These are phyloP conservation scores for Phalloptychus januarius DNA, from an alignment of 2,797 vertebrate species.

Conservation along the genomic window DNA sequence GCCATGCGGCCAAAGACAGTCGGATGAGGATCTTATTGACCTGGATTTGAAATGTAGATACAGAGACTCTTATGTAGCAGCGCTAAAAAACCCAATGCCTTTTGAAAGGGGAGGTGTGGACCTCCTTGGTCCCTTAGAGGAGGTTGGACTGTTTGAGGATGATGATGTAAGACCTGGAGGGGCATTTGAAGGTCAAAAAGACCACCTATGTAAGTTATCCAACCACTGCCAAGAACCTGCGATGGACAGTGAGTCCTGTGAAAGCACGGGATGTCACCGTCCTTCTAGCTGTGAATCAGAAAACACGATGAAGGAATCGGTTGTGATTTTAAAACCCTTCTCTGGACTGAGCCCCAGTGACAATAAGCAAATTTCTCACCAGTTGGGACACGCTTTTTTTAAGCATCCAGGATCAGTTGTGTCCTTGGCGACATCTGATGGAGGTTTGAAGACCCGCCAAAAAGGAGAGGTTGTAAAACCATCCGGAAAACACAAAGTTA, in stretches of 20 bases:
- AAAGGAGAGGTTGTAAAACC: constrained; percentile 58
- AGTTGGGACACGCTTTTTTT: constrained; percentile 41
- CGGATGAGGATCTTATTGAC: constrained; percentile 58
- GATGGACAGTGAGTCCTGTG: constrained; percentile 37
- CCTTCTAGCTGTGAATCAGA: constrained; percentile 36
- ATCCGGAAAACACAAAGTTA: constrained; percentile 74
- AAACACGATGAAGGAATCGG: constrained; percentile 56
- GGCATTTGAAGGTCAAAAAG: constrained; percentile 34
- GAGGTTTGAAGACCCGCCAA: constrained; percentile 28
- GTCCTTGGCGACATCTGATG: constrained; percentile 13
- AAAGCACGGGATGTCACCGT: constrained; percentile 37
- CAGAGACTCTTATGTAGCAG: constrained; percentile 84
- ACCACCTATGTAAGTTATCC: constrained; percentile 38
- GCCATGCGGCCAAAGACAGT: constrained; percentile 70
- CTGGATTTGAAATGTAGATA: constrained; percentile 78
- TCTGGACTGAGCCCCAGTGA: constrained; percentile 63
- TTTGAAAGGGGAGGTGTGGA: constrained; percentile 76
- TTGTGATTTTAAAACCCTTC: constrained; percentile 49
- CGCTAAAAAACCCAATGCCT: constrained; percentile 81
- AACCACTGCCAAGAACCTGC: constrained; percentile 52
- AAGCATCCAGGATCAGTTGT: constrained; percentile 18
- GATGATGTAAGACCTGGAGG: constrained; percentile 49
- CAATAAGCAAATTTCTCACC: constrained; percentile 67
- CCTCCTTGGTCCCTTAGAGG: constrained; percentile 77
- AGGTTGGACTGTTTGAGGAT: constrained; percentile 64